Base-by-base conservation (phyloP, 2,797 vertebrate genomes). In the Siniperca obscura region DNA sequence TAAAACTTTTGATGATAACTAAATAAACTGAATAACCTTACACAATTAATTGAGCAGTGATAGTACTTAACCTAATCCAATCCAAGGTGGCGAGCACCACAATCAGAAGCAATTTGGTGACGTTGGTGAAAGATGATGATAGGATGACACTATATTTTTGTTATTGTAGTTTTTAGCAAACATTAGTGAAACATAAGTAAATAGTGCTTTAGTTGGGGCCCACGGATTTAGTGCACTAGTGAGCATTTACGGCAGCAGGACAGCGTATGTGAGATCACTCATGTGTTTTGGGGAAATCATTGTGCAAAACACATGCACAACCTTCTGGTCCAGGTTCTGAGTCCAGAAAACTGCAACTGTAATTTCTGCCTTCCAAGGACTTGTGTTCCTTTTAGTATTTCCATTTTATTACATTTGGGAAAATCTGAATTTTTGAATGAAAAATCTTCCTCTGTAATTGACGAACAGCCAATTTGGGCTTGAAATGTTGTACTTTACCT, bases 221-320 rank as follows among this genome's bases (percentile, higher is more conserved):
- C 5, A 5, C 3, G 0, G 40, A 66, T 59, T 30, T 22, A 34
- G 46, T 34, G n/a, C 22, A 13, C 2, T 8, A 7, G 16, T 65
- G 22, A 76, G 25, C 40, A 59, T 48, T 66, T 44, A 65, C 52
- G 38, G 50, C 14, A 50, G 16, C 30, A 57, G 38, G 34, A 36
- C 2, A 16, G 30, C 22, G 7, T 5, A 7, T 46, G 27, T 40
- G 30, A 30, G 40, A 60, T 71, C 19, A 44, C 25, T 60, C 5
- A 11, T 46, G 16, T 59, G 40, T 50, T 30, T 55, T 21, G 40
- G 8, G 48, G 12, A 0, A 34, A 62, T 36, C 7, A 4, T 1
- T 48, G 68, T 16, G 9, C 21, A 44, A 71, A 71, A 66, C 34
- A 80, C 10, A 46, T 53, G 27, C 11, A 69, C 19, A 70, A 62